Evolutionary conservation across 2,113 vertebrate species (phyloP).

Genomic region (Gnathonemus echidnorhynchus): DNA sequence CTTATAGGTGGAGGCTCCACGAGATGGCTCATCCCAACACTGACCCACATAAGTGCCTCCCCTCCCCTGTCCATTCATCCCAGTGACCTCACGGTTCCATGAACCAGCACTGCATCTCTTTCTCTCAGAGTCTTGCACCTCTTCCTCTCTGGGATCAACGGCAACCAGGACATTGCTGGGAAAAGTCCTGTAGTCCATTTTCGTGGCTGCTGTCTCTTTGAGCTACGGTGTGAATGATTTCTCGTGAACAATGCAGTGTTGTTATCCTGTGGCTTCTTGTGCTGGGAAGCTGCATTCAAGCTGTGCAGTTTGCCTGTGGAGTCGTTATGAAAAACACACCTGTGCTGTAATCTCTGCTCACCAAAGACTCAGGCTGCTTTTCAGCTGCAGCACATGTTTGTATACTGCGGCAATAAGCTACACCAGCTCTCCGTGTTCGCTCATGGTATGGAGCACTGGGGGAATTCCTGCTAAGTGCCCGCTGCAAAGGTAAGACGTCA

Average conservation of each 20-base stretch:
- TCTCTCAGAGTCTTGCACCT: not conserved
- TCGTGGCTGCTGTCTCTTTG: not conserved
- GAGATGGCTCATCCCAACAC: not conserved
- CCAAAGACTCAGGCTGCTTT: not conserved
- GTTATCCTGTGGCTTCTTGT: not conserved
- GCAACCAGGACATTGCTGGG: not conserved
- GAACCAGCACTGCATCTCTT: not conserved
- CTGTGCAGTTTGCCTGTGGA: not conserved
- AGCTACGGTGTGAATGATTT: not conserved
- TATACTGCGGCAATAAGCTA: not conserved
- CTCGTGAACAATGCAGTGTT: not conserved
- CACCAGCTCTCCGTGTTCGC: not conserved
- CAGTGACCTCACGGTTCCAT: not conserved
- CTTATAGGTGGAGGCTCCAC: not conserved
- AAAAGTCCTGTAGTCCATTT: not conserved
- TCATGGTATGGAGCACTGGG: not conserved
- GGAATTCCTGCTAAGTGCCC: not conserved
- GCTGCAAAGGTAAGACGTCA: not conserved
- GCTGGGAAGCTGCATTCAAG: not conserved
- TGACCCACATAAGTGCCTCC: not conserved
- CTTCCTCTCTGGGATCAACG: not conserved
- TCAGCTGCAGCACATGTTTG: not conserved
- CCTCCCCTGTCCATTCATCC: not conserved
- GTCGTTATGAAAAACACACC: not conserved
- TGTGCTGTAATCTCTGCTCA: not conserved